Evolutionary conservation across 2,113 vertebrate genomes (phyloP), one percentile per base, ranked within the genome.

Genomic region (Sakesphorus luctuosus): DNA sequence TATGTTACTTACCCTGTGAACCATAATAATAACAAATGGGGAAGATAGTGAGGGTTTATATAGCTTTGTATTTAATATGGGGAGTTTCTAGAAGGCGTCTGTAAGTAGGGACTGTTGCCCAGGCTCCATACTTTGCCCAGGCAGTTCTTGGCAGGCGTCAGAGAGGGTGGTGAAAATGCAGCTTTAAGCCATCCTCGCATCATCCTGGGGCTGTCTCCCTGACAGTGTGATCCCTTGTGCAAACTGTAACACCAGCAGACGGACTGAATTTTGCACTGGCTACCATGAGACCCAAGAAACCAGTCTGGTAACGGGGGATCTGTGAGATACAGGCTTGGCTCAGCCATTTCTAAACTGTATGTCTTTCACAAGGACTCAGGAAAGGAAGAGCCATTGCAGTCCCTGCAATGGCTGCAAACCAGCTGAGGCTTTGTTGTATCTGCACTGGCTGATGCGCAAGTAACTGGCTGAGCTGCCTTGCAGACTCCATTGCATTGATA

Each of bases 151-250:
- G 96, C 93, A 95, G 35, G 49, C 61, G 73, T 94, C 50, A 77
- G 63, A 80, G 52, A 89, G 85, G 68, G 44, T 93, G 88, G 90
- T 96, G 85, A 94, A 96, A 96, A 90, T 56, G 61, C 88, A 95
- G 93, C 68, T 93, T 90, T 90, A 90, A 91, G 75, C 88, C 61
- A 74, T 89, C 92, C 83, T 94, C 96, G 91, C 94, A 89, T 93
- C 93, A 95, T 94, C 72, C 82, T 25, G 33, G 33, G 59, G 24
- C 75, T 95, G 68, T 78, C 79, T 86, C 52, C 68, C 68, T 92
- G 94, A 72, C 94, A 96, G 40, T 6, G 3, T 13, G 28, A 47
- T 93, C 90, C 88, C 94, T 36, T 13, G 38, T 53, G 82, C 90
- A 95, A 97, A 88, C 35, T 84, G 44, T 50, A 95, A 78, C 80